Conservation (phyloP, 2,797 vertebrate species). For the Cirrhinus mrigala region DNA sequence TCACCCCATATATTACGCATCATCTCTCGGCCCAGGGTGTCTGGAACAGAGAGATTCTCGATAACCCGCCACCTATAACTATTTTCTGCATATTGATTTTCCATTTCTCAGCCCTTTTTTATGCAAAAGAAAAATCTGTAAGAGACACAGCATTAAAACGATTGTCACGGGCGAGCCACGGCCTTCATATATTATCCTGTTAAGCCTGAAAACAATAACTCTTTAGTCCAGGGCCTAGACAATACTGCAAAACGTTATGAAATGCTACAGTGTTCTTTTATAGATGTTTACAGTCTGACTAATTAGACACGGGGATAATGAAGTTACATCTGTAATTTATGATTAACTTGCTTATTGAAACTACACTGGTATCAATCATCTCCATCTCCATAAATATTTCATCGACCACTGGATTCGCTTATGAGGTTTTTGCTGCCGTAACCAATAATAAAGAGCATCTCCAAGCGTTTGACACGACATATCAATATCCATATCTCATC, state of each 20-base stretch:
- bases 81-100: conserved; percentile 81
- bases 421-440: conserved; percentile 45
- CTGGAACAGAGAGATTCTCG: conserved; percentile 89
- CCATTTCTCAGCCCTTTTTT: conserved; percentile 63
- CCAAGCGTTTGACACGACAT: conserved; percentile 25
- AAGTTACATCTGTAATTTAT: conserved; percentile 60
- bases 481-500: conserved; percentile 40
- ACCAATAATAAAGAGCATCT: conserved; percentile 52
- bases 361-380: conserved; percentile 49
- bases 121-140: conserved; percentile 75
- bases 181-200: conserved; percentile 69
- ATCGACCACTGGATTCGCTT: conserved; percentile 45
- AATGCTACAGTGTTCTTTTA: conserved; percentile 54
- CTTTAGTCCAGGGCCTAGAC: conserved; percentile 51
- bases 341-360: conserved; percentile 55
- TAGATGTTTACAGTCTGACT: conserved; percentile 60
- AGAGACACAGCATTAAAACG: conserved; percentile 73
- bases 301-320: conserved; percentile 58
- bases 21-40: conserved; percentile 91
- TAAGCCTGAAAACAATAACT: conserved; percentile 67
- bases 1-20: conserved; percentile 98
- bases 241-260: conserved; percentile 50
- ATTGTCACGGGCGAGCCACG: conserved; percentile 74
- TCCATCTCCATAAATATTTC: conserved; percentile 36
- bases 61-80: conserved; percentile 88